Conservation (phyloP, 2,113 vertebrate species). For the Recurvirostra avosetta region DNA sequence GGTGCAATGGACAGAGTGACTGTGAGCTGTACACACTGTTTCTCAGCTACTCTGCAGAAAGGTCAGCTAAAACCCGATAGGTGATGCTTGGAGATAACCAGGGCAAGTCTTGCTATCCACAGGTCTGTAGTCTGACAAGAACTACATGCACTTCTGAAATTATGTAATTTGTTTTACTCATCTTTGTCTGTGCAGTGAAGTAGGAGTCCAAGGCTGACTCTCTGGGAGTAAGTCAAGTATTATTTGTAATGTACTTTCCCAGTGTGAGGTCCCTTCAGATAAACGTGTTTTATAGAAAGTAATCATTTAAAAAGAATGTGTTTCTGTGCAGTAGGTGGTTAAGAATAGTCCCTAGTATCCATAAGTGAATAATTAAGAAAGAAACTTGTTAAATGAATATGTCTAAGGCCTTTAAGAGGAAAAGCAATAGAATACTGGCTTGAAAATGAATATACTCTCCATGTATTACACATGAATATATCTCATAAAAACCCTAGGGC, state of each 20-base stretch:
- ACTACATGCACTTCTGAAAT: neutral
- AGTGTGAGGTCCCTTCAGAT: neutral
- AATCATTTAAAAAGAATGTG: neutral
- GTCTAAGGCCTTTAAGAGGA: neutral
- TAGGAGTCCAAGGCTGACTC: neutral
- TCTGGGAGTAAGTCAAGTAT: neutral
- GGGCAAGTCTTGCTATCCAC: neutral
- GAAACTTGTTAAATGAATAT: neutral
- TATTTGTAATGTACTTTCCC: neutral
- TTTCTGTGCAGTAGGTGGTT: neutral
- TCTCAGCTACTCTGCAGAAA: neutral
- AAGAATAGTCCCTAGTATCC: neutral
- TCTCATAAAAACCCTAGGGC: neutral
- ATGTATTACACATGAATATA: neutral
- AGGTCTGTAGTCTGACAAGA: neutral
- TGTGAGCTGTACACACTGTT: neutral
- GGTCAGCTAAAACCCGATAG: neutral
- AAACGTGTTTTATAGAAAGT: neutral
- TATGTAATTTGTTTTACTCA: neutral
- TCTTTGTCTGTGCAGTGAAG: neutral
- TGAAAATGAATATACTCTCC: neutral
- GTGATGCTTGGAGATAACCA: neutral
- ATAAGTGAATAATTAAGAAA: neutral
- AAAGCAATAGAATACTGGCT: neutral
- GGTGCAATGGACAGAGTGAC: neutral